These are phyloP conservation scores for Otolemur garnettii DNA, from an alignment of 2,113 vertebrate genomes.

Conservation along the genomic window DNA sequence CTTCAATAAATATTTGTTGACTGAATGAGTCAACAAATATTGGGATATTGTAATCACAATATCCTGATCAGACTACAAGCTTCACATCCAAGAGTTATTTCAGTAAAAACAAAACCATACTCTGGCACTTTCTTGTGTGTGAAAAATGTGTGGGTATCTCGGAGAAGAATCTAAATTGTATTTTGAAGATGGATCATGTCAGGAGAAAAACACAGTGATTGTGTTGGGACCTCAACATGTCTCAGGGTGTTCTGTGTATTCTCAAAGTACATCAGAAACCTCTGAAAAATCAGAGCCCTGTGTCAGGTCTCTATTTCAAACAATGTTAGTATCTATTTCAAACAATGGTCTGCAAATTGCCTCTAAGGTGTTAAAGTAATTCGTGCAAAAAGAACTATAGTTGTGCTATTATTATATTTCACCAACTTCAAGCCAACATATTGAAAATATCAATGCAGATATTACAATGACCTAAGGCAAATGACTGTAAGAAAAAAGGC, in stretches of 20 bases:
- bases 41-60: background rate
- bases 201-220: conserved; percentile 43
- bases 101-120: conserved; percentile 2
- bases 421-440: background rate
- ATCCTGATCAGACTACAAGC: background rate
- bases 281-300: background rate
- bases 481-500: background rate
- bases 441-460: background rate
- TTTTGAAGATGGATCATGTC: conserved; percentile 45
- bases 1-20: background rate
- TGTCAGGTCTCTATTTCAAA: background rate
- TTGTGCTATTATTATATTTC: conserved; percentile 12
- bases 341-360: background rate
- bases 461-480: background rate
- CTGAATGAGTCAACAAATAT: background rate
- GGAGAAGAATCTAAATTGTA: background rate
- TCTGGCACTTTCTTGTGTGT: background rate
- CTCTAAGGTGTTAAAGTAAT: conserved; percentile 52
- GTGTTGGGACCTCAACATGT: background rate
- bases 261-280: conserved; percentile 34
- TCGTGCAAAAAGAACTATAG: background rate
- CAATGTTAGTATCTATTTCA: background rate
- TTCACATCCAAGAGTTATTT: background rate
- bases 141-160: background rate
- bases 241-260: background rate